Evolutionary conservation across 2,888 invertebrate species (phyloP), one percentile per base, ranked within the genome.

Genomic region (Amiota communis): DNA sequence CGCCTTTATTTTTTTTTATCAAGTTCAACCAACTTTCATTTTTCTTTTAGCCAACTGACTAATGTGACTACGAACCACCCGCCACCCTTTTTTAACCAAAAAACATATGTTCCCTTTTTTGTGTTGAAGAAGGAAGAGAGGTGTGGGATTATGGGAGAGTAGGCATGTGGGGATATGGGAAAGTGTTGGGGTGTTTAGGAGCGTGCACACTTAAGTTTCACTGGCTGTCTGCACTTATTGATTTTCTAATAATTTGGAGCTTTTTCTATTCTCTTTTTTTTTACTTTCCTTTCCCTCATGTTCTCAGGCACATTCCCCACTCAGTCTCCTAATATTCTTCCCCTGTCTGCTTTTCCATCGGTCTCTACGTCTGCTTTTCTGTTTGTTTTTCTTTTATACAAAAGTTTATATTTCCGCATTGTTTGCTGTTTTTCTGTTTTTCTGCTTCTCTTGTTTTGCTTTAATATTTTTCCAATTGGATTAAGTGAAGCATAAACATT

Each of bases 1-100:
- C 59, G 59, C 59, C 59, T 59, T 59, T n/a, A n/a, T 20, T 68
- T 67, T 67, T 51, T 17, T 51, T 48, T 48, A 69, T 78, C 84
- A 85, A 83, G 83, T 83, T 83, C 83, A 85, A 78, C 81, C 81
- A 83, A 83, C 83, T 83, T 83, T 83, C 84, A 75, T 80, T 83
- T 83, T 83, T 83, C 80, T 82, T 82, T 74, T 81, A 79, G 75
- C 80, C 79, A 71, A 83, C 81, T 79, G 70, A 69, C 12, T n/a
- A n/a, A n/a, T n/a, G 47, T 61, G 57, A 47, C 59, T 73, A 51
- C 70, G n/a, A n/a, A n/a, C 10, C 70, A 70, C 61, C 59, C 72
- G 71, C 57, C 72, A 72, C 57, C 65, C 61, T 6, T 36, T 36
- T 36, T 36, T 59, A 47, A 23, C 61, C 53, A 74, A 63, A 57